Evolutionary conservation across 1,140 invertebrate species (phyloP), one percentile per base, ranked within the genome.

Genomic region (Arctopsyche grandis): DNA sequence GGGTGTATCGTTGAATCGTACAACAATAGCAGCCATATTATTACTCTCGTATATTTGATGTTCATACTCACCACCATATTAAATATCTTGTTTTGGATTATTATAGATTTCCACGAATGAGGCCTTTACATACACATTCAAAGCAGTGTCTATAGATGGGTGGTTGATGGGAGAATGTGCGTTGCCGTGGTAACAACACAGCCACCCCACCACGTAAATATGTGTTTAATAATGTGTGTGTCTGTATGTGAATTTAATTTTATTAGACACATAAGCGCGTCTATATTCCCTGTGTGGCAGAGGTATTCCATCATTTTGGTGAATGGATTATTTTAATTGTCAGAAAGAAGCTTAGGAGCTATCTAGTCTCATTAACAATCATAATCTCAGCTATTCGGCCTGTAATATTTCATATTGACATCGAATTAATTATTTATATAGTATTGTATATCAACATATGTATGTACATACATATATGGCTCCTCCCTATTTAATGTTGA

Each of bases 61-160:
- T 22, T 19, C 1, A 16, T 16, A 58, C 16, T 21, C n/a, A 10
- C n/a, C 22, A 5, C 9, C 14, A 66, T 66, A 66, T 66, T 66
- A 66, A 66, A 66, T 66, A 66, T 29, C 63, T 29, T 26, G 63
- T 66, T 66, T 26, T 66, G 63, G 63, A 66, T 66, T 66, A 66
- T 66, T 66, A 66, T 66, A 66, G 63, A 66, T 66, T 66, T 66
- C 63, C 24, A 9, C 63, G 63, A 29, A 66, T 14, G 63, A 60
- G 63, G 63, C 10, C 63, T 66, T 66, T 66, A 66, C 63, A 66
- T 63, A 22, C 63, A 22, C n/a, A 21, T 19, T 19, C 12, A 12
- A 5, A 16, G 48, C 44, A 46, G 44, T 46, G 44, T 5, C 12
- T 5, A 46, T 46, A 46, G 12, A 12, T 5, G 44, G 44, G 5